phyloP scores from a whole-genome alignment of 1,140 invertebrate genomes.

The Antheraea pernyi region DNA sequence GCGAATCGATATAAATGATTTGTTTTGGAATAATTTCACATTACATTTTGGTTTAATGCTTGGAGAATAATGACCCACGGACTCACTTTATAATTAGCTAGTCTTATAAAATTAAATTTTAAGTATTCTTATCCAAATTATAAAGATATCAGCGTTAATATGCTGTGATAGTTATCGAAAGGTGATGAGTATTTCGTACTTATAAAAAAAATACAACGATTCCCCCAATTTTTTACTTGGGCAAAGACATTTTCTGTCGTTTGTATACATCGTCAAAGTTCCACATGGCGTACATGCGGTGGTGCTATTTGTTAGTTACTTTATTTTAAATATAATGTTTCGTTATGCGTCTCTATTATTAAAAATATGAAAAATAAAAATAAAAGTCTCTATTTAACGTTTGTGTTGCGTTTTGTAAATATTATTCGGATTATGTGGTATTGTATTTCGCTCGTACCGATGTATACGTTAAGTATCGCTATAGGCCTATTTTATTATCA shows the following conservation, averaged over 20 bases:
- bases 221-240: conserved; percentile 1
- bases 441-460: not conserved
- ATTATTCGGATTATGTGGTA: conserved; percentile 1
- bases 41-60: not conserved
- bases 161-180: conserved; percentile 39
- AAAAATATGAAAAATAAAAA: not conserved
- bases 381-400: not conserved
- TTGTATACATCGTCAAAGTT: not conserved
- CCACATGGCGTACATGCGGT: conserved; percentile 2
- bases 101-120: conserved; percentile 35
- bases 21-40: not conserved
- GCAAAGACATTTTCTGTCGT: conserved; percentile 4
- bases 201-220: conserved; percentile 23
- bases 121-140: conserved; percentile 26
- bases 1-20: too few relatives aligned
- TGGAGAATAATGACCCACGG: not conserved
- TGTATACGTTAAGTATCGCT: not conserved
- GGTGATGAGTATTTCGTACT: conserved; percentile 38
- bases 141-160: conserved; percentile 22
- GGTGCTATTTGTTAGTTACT: conserved; percentile 9
- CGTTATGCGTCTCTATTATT: not conserved
- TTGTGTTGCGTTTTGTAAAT: conserved; percentile 5
- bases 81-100: conserved; percentile 30
- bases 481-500: not conserved
- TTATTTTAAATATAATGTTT: not conserved